Percentiles rank a stretch among this genome's conserved stretches.
Conservation (phyloP, 2,113 vertebrate genomes). For the Aspidoscelis tigris region DNA sequence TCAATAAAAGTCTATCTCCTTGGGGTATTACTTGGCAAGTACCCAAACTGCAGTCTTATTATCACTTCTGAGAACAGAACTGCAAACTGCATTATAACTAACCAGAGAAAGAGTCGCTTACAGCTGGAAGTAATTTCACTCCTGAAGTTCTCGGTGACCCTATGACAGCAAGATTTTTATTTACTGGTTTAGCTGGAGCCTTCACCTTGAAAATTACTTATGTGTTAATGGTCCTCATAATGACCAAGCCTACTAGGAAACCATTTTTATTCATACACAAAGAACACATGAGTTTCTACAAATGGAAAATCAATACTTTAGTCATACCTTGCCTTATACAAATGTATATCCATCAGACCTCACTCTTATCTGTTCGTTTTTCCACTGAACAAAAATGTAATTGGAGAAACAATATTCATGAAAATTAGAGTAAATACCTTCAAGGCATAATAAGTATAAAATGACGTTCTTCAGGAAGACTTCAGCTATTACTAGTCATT, state of each 20-base stretch:
- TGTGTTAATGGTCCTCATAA: too few relatives aligned
- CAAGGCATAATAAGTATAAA: slow-evolving; percentile 38
- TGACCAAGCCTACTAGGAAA: neutral
- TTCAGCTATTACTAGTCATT: slow-evolving; percentile 23
- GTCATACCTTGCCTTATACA: neutral
- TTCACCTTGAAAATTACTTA: neutral
- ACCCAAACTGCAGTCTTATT: neutral
- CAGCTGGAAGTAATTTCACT: neutral
- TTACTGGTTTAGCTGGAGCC: neutral
- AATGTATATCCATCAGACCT: neutral
- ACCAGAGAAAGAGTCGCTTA: neutral
- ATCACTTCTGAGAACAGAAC: neutral
- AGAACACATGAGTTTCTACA: slow-evolving; percentile 5
- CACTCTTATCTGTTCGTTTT: neutral
- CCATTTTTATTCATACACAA: neutral
- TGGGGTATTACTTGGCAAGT: neutral
- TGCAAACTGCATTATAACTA: neutral
- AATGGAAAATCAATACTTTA: neutral
- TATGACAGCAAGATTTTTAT: neutral
- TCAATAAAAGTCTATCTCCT: neutral
- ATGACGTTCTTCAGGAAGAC: slow-evolving; percentile 18
- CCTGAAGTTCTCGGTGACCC: neutral
- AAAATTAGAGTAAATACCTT: slow-evolving; percentile 30
- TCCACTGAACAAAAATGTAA: slow-evolving; percentile 20
- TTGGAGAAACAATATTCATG: too few relatives aligned